Conservation (phyloP, 2,797 vertebrate genomes). For the Lacerta agilis region DNA sequence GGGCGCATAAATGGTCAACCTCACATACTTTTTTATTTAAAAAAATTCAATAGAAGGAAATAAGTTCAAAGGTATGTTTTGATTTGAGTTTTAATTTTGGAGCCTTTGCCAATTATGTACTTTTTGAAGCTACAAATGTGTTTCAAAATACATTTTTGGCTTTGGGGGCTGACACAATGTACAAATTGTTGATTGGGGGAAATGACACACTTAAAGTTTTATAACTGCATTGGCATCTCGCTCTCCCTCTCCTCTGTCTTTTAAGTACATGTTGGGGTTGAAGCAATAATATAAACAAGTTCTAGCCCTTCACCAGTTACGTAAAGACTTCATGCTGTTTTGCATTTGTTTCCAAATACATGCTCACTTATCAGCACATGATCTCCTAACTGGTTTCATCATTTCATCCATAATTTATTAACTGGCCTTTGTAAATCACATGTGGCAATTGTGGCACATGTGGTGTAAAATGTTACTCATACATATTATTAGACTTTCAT, state of each 20-base stretch:
- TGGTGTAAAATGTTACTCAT: conserved; percentile 30
- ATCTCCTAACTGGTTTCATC: conserved; percentile 34
- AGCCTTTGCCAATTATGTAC: conserved; percentile 1
- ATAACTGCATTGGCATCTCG: conserved; percentile 2
- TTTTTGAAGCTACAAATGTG: conserved; percentile 28
- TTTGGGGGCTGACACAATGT: conserved; percentile 30
- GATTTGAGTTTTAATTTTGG: conserved; percentile 15
- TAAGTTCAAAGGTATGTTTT: conserved; percentile 7
- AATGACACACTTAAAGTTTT: conserved; percentile 25
- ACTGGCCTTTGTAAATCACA: conserved; percentile 42
- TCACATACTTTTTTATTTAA: background rate
- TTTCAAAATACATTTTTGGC: background rate
- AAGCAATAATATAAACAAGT: conserved; percentile 49
- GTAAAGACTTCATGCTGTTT: conserved; percentile 43
- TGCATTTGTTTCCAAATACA: conserved; percentile 39
- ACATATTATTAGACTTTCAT: background rate
- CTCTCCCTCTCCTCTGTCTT: background rate
- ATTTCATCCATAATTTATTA: conserved; percentile 46
- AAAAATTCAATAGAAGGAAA: background rate
- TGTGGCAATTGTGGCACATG: conserved; percentile 17
- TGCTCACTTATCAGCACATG: conserved; percentile 45
- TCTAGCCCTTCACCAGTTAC: conserved; percentile 31
- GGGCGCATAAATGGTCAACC: background rate
- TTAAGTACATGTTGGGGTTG: conserved; percentile 20
- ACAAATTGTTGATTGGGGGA: background rate